A percentile compares a stretch with the other conserved stretches of the same genome.
Evolutionary conservation across 2,888 invertebrate species (phyloP).

Genomic region (Timandra comae): DNA sequence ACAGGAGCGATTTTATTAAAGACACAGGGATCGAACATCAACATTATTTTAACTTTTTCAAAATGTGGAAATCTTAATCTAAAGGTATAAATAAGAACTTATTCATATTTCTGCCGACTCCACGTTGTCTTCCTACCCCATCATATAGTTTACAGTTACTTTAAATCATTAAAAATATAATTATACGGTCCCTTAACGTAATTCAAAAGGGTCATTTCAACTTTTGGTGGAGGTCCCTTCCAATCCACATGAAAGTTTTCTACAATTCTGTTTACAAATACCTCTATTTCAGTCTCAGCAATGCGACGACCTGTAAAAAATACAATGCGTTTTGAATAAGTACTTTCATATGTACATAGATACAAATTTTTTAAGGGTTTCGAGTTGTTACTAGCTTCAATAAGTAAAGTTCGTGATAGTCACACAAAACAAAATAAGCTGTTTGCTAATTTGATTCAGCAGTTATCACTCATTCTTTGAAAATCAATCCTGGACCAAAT

Average conservation of each 20-base stretch:
- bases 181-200: neutral
- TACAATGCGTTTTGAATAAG: constrained; percentile 28
- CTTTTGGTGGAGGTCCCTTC: constrained; percentile 9
- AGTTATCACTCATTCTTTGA: neutral
- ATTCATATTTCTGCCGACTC: too few species aligned
- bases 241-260: constrained; percentile 44
- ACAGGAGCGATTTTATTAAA: too few species aligned
- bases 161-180: neutral
- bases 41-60: too few species aligned
- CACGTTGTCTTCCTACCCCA: too few species aligned
- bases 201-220: neutral
- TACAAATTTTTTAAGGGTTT: neutral
- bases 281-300: constrained; percentile 77
- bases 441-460: neutral
- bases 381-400: neutral
- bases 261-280: constrained; percentile 43
- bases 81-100: too few species aligned
- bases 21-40: too few species aligned
- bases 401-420: neutral
- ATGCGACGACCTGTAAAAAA: constrained; percentile 69
- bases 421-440: neutral
- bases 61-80: too few species aligned
- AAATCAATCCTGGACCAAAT: neutral
- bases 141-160: too few species aligned
- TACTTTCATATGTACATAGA: neutral